A percentile compares a stretch with the other conserved stretches of the same genome.
These are phyloP conservation scores for Apis laboriosa DNA, from an alignment of 1,140 invertebrate genomes.

Conservation along the genomic window DNA sequence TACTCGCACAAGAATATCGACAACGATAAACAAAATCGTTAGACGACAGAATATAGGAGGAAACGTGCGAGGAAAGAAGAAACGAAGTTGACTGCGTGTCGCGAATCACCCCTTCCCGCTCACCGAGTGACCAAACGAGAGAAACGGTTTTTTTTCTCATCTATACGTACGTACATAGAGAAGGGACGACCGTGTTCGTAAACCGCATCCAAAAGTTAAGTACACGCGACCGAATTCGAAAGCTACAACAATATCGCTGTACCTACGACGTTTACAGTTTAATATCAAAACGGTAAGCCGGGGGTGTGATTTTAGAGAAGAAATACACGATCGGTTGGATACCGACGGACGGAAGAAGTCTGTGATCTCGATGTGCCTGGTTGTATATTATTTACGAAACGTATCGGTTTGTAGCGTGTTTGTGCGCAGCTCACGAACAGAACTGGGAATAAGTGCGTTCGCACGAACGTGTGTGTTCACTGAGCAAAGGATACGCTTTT, in stretches of 20 bases:
- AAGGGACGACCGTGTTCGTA: background rate
- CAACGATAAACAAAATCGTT: conserved; percentile 12
- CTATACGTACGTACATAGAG: background rate
- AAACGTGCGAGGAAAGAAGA: conserved; percentile 14
- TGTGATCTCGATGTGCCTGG: conserved; percentile 66
- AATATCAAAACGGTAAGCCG: background rate
- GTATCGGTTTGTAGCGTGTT: conserved; percentile 14
- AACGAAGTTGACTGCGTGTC: conserved; percentile 3
- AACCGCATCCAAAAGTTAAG: background rate
- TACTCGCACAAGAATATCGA: conserved; percentile 16
- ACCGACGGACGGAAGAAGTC: conserved; percentile 58
- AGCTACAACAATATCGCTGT: background rate
- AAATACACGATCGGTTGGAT: conserved; percentile 46
- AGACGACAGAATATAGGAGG: background rate
- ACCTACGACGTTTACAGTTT: background rate
- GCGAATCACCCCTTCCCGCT: conserved; percentile 37
- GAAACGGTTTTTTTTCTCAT: background rate
- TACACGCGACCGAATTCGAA: background rate
- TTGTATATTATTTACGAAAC: conserved; percentile 49
- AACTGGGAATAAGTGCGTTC: conserved; percentile 5
- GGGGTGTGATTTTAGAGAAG: background rate
- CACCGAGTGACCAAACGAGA: conserved; percentile 10
- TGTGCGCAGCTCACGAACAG: background rate
- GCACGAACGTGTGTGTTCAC: conserved; percentile 18
- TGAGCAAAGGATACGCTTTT: conserved; percentile 26